These are phyloP conservation scores for Philaethria dido DNA, from an alignment of 2,888 invertebrate species.

Conservation along the genomic window DNA sequence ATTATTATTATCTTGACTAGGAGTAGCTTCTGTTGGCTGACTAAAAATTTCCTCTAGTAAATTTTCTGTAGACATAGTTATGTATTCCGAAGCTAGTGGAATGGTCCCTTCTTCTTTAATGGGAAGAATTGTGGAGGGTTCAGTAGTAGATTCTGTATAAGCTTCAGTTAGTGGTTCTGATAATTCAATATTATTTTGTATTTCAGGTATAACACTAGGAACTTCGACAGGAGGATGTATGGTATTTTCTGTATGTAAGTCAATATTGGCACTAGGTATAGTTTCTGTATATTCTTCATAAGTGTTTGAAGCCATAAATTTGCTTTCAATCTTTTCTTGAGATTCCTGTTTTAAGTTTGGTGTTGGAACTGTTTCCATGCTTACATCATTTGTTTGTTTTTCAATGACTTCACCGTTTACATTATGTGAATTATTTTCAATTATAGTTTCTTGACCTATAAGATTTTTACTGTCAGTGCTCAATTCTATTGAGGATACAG, in stretches of 20 bases:
- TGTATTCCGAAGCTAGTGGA: slow-evolving; percentile 15
- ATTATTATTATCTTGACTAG: slow-evolving; percentile 42
- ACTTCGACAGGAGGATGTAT: not conserved
- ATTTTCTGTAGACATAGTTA: slow-evolving; percentile 29
- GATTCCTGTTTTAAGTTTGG: not conserved
- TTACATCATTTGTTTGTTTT: slow-evolving; percentile 21
- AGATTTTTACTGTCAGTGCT: not conserved
- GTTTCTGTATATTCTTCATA: slow-evolving; percentile 8
- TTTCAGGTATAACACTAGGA: slow-evolving; percentile 5
- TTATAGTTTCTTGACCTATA: slow-evolving; percentile 17
- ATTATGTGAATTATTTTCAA: slow-evolving; percentile 28
- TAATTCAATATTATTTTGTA: slow-evolving; percentile 19
- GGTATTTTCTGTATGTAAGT: not conserved
- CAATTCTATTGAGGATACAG: slow-evolving; percentile 22
- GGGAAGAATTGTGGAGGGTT: slow-evolving; percentile 30
- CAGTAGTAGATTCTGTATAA: slow-evolving; percentile 41
- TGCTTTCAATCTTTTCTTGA: slow-evolving; percentile 14
- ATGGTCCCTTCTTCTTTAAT: slow-evolving; percentile 45
- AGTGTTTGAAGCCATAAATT: not conserved
- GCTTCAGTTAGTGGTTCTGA: slow-evolving; percentile 30
- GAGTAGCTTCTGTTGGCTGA: slow-evolving; percentile 42
- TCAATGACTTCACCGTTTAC: slow-evolving; percentile 27
- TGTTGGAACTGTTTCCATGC: not conserved
- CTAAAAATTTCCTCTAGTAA: slow-evolving; percentile 44
- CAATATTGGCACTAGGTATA: slow-evolving; percentile 5